These are phyloP conservation scores for Glomeris maerens DNA, from an alignment of 1,140 invertebrate species.

Conservation along the genomic window DNA sequence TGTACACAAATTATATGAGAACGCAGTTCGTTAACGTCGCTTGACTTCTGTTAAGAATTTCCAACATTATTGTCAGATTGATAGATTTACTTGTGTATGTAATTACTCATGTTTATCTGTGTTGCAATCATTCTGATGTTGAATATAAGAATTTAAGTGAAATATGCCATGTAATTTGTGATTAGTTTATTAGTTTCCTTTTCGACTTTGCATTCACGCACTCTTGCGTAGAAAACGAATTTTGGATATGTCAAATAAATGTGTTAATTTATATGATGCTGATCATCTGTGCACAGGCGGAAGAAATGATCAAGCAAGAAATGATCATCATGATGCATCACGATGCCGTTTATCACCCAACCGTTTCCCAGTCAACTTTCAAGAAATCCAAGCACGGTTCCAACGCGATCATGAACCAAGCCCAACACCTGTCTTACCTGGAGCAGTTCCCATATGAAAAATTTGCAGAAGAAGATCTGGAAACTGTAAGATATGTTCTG, in stretches of 20 bases:
- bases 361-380: conserved; percentile 33
- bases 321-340: conserved; percentile 92
- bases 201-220: too few relatives aligned
- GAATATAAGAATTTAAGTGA: too few relatives aligned
- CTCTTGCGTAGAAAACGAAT: too few relatives aligned
- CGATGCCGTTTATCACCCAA: conserved; percentile 48
- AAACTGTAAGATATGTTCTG: conserved; percentile 32
- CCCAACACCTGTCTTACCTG: conserved; percentile 59
- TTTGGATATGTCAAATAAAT: too few relatives aligned
- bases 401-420: conserved; percentile 37
- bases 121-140: too few relatives aligned
- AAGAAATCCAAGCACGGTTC: conserved; percentile 28
- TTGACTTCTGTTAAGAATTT: conserved; percentile 1
- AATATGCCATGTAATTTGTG: too few relatives aligned
- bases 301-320: conserved; percentile 92
- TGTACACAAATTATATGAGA: not conserved
- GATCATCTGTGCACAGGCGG: conserved; percentile 47
- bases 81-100: too few relatives aligned
- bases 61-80: too few relatives aligned
- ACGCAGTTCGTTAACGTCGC: conserved; percentile 4
- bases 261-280: too few relatives aligned
- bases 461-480: conserved; percentile 52
- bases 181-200: conserved; percentile 6
- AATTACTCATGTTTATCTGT: too few relatives aligned
- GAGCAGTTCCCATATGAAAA: conserved; percentile 72